A percentile compares a stretch with the other conserved stretches of the same genome.
Evolutionary conservation across 2,797 vertebrate genomes (phyloP).

Genomic region (Peromyscus attwateri): DNA sequence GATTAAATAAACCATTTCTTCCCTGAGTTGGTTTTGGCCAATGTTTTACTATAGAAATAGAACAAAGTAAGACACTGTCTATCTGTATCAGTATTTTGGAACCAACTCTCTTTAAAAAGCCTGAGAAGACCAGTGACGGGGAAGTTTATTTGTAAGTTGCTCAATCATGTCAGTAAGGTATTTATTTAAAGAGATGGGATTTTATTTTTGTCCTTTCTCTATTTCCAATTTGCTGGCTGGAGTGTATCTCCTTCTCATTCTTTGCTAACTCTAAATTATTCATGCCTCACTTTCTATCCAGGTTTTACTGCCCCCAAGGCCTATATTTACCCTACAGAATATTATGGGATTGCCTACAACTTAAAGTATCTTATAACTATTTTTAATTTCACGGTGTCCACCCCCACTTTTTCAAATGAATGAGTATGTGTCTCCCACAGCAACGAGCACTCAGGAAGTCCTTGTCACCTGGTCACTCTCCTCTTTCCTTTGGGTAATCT

Average conservation of each 20-base stretch:
- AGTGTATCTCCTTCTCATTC: neutral
- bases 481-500: constrained; percentile 39
- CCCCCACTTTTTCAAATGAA: neutral
- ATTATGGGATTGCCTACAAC: no score
- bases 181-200: constrained; percentile 34
- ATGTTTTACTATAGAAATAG: neutral
- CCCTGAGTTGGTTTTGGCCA: neutral
- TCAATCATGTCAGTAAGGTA: neutral
- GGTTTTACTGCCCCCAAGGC: neutral
- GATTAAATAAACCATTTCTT: neutral
- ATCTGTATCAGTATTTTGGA: neutral
- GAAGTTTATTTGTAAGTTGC: neutral
- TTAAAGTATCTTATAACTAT: neutral
- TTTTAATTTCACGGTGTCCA: neutral
- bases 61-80: neutral
- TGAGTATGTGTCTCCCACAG: no score
- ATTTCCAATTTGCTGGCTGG: neutral
- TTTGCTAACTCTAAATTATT: constrained; percentile 27
- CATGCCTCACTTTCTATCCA: neutral
- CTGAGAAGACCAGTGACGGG: neutral
- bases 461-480: neutral
- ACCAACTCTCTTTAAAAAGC: neutral
- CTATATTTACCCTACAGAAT: neutral
- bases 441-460: neutral
- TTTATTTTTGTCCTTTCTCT: neutral